Conservation (phyloP, 2,113 vertebrate genomes). For the Spermophilus dauricus region DNA sequence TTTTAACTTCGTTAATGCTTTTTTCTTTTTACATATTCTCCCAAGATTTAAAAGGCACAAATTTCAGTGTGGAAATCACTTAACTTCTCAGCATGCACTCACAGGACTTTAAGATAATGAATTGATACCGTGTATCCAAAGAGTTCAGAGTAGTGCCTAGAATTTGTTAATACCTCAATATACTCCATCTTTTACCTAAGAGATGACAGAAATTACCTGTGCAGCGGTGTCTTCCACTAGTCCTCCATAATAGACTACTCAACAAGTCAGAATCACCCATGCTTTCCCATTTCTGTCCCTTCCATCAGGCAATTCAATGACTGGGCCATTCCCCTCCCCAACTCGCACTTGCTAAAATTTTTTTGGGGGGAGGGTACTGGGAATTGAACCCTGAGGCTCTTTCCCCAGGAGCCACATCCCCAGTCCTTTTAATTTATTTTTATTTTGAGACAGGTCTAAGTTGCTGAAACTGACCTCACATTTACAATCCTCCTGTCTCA, state of each 20-base stretch:
- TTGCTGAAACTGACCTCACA: no score
- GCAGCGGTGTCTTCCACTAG: background rate
- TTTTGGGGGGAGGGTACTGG: no score
- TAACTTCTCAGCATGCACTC: background rate
- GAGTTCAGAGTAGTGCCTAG: background rate
- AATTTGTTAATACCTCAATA: background rate
- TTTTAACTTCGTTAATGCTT: background rate
- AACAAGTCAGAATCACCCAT: background rate
- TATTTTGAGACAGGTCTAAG: no score
- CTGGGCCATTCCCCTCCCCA: background rate
- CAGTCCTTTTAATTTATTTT: no score
- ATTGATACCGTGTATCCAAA: background rate
- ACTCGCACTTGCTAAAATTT: background rate
- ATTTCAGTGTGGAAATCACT: background rate
- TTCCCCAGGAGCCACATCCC: no score
- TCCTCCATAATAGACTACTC: background rate
- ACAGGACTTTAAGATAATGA: background rate
- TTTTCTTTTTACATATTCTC: background rate
- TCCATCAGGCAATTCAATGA: background rate
- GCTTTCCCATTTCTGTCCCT: background rate
- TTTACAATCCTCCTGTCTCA: no score
- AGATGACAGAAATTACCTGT: background rate
- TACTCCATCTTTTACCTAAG: background rate
- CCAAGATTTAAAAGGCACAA: background rate
- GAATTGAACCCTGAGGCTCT: no score